phyloP scores from a whole-genome alignment of 2,797 vertebrate genomes.

The Mallotus villosus region DNA sequence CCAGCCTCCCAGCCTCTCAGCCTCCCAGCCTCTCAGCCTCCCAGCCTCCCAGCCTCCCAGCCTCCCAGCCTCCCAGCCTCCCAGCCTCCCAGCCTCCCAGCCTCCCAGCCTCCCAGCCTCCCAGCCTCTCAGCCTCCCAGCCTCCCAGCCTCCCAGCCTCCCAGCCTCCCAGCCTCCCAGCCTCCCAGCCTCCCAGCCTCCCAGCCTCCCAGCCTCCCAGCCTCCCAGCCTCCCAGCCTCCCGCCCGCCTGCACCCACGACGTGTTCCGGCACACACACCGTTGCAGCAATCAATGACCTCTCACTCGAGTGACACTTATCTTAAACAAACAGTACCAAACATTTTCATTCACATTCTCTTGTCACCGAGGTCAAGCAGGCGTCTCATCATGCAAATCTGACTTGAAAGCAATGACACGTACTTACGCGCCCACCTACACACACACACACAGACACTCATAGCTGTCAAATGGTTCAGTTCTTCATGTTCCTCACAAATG shows the following conservation, averaged over 20 bases:
- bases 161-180: slow-evolving; percentile 49
- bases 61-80: slow-evolving; percentile 59
- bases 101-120: slow-evolving; percentile 59
- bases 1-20: slow-evolving; percentile 49
- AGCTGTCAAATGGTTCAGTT: no score
- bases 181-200: slow-evolving; percentile 49
- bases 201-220: slow-evolving; percentile 17
- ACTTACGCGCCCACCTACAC: no score
- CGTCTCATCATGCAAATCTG: slow-evolving; percentile 69
- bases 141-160: no score
- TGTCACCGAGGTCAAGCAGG: slow-evolving; percentile 67
- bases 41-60: slow-evolving; percentile 59
- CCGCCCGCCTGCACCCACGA: slow-evolving; percentile 63
- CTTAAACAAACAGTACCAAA: slow-evolving; percentile 72
- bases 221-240: slow-evolving; percentile 59
- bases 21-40: slow-evolving; percentile 50
- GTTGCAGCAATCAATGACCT: slow-evolving; percentile 73
- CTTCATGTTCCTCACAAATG: no score
- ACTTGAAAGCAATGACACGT: slow-evolving; percentile 47
- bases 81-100: slow-evolving; percentile 60
- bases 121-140: slow-evolving; percentile 17
- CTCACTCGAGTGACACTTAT: slow-evolving; percentile 69
- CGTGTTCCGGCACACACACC: slow-evolving; percentile 71
- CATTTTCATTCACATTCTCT: slow-evolving; percentile 70
- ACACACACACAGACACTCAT: no score